phyloP scores from a whole-genome alignment of 2,888 invertebrate genomes.

The Chelonus formosanus region DNA sequence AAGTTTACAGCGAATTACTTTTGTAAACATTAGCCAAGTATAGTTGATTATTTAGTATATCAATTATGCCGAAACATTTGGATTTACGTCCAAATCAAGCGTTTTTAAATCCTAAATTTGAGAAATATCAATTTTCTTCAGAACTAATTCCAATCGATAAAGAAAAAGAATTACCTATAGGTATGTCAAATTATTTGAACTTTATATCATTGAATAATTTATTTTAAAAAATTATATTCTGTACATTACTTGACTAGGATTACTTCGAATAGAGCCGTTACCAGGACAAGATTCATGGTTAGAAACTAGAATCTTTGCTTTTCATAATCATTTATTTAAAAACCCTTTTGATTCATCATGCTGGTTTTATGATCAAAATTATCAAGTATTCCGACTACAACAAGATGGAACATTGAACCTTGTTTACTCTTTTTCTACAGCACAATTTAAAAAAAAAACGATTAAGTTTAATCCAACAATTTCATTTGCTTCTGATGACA shows the following conservation, averaged over 20 bases:
- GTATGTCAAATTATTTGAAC: constrained; percentile 39
- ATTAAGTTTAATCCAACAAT: constrained; percentile 56
- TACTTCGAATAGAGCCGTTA: constrained; percentile 52
- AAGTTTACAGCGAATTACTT: neutral
- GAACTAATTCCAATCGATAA: constrained; percentile 45
- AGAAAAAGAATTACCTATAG: constrained; percentile 47
- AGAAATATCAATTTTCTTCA: constrained; percentile 58
- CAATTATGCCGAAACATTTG: constrained; percentile 54
- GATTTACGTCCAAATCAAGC: constrained; percentile 54
- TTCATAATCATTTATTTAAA: constrained; percentile 60
- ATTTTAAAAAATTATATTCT: neutral
- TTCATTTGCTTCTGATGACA: constrained; percentile 51
- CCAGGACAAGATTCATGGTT: constrained; percentile 55
- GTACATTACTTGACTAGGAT: constrained; percentile 47
- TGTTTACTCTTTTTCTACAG: constrained; percentile 40
- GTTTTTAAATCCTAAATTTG: constrained; percentile 53
- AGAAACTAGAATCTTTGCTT: constrained; percentile 59
- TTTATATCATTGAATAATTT: too few species aligned
- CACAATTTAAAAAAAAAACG: constrained; percentile 18
- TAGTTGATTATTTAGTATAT: neutral
- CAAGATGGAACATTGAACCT: constrained; percentile 41
- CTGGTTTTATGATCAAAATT: constrained; percentile 56
- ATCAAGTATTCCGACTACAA: constrained; percentile 52
- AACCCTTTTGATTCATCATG: constrained; percentile 57
- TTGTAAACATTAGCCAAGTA: neutral